A percentile compares a stretch with the other conserved stretches of the same genome.
Evolutionary conservation across 2,113 vertebrate genomes (phyloP).

Genomic region (Butastur rufipennis): DNA sequence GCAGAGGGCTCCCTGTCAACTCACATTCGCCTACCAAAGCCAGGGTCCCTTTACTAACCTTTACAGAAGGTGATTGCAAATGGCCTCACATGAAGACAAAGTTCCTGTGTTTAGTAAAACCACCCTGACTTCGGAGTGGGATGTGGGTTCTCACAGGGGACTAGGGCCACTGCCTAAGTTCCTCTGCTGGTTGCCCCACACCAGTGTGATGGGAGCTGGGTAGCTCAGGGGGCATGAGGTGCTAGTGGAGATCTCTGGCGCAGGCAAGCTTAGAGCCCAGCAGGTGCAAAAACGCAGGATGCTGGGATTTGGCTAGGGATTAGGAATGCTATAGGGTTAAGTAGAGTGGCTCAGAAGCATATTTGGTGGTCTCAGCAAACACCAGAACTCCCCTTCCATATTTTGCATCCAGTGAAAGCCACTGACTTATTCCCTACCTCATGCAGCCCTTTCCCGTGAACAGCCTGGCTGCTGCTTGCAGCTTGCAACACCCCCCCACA

Average conservation of each 20-base stretch:
- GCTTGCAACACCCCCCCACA: neutral
- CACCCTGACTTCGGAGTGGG: rapidly evolving
- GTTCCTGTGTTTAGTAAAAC: rapidly evolving
- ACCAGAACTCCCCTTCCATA: rapidly evolving
- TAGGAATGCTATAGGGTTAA: rapidly evolving
- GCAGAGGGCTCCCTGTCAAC: neutral
- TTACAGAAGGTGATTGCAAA: neutral
- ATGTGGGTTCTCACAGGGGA: rapidly evolving
- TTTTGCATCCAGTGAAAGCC: neutral
- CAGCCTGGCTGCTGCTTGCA: too few relatives aligned
- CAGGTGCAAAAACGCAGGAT: neutral
- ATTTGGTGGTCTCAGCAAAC: neutral
- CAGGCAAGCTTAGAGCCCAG: neutral
- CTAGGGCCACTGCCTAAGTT: rapidly evolving
- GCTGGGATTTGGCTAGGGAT: too few relatives aligned
- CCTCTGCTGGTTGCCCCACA: rapidly evolving
- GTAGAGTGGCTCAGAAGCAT: rapidly evolving
- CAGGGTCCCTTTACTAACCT: rapidly evolving
- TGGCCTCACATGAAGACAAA: rapidly evolving
- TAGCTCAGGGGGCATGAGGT: rapidly evolving
- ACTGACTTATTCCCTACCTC: rapidly evolving
- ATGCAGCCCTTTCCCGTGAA: rapidly evolving
- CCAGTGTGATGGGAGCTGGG: rapidly evolving
- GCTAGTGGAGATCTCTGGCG: too few relatives aligned
- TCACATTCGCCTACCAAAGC: neutral